These are phyloP conservation scores for Coregonus ussuriensis DNA, from an alignment of 2,797 vertebrate genomes.

Conservation along the genomic window DNA sequence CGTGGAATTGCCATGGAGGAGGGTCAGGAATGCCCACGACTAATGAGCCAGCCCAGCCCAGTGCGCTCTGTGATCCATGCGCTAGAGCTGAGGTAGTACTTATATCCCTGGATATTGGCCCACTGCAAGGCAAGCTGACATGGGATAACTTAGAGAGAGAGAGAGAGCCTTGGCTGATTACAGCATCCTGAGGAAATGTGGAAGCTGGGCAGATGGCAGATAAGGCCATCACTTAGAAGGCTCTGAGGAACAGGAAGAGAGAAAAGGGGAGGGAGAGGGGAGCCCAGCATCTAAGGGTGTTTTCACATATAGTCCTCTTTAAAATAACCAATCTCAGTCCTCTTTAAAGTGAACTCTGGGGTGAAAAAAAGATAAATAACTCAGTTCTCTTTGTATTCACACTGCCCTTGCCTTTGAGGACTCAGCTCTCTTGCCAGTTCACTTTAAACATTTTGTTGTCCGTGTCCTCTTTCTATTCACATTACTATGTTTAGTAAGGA, in stretches of 20 bases:
- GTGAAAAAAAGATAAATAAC: too few relatives aligned
- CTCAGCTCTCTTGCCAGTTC: too few relatives aligned
- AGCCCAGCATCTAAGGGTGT: conserved; percentile 6
- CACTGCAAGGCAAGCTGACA: not conserved
- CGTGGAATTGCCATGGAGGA: conserved; percentile 15
- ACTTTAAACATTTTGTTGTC: too few relatives aligned
- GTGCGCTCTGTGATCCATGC: not conserved
- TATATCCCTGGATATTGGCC: not conserved
- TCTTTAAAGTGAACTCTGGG: too few relatives aligned
- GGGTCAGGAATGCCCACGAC: conserved; percentile 25
- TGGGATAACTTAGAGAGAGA: not conserved
- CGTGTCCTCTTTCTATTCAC: too few relatives aligned
- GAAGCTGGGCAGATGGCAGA: conserved; percentile 30
- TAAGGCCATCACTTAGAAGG: conserved; percentile 30
- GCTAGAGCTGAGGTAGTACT: not conserved
- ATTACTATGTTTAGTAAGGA: too few relatives aligned
- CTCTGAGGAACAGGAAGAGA: conserved; percentile 32
- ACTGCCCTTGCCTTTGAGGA: too few relatives aligned
- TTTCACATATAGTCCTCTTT: too few relatives aligned
- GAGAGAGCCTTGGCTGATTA: conserved; percentile 2
- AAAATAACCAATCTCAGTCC: too few relatives aligned
- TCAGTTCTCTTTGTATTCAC: too few relatives aligned
- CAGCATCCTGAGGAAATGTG: conserved; percentile 42
- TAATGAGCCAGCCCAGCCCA: too few relatives aligned
- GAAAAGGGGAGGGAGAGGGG: not conserved